phyloP scores from a whole-genome alignment of 1,140 invertebrate genomes.

The Mycetomoellerius zeteki region DNA sequence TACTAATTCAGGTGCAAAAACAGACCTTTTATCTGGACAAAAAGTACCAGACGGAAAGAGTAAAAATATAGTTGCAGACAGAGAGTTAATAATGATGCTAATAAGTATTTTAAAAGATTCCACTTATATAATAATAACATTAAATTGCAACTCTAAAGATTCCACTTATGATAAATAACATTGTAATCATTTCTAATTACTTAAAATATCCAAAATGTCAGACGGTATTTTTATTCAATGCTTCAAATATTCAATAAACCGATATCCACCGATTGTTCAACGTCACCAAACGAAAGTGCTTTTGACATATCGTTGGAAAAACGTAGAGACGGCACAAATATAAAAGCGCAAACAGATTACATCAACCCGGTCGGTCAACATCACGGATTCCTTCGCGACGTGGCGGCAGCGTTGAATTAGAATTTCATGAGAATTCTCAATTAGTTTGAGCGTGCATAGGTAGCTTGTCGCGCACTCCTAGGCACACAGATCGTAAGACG shows the following conservation, averaged over 20 bases:
- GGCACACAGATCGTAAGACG: slow-evolving; percentile 22
- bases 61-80: too few species aligned
- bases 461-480: slow-evolving; percentile 26
- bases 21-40: too few species aligned
- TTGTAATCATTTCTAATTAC: too few species aligned
- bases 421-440: slow-evolving; percentile 64
- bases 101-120: too few species aligned
- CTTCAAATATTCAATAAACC: slow-evolving; percentile 21
- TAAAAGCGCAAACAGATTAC: not conserved
- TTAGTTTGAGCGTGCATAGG: slow-evolving; percentile 65
- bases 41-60: too few species aligned
- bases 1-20: too few species aligned
- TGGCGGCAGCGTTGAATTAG: slow-evolving; percentile 31
- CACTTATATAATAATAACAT: too few species aligned
- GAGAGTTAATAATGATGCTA: too few species aligned
- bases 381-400: not conserved
- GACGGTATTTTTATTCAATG: not conserved
- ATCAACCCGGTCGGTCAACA: not conserved
- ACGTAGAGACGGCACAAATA: not conserved
- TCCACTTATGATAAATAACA: too few species aligned
- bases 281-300: not conserved
- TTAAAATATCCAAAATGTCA: not conserved
- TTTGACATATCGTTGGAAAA: slow-evolving; percentile 29
- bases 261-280: slow-evolving; percentile 23
- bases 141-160: too few species aligned